A percentile compares a stretch with the other conserved stretches of the same genome.
phyloP scores from a whole-genome alignment of 2,888 invertebrate genomes.

The Prosopocoilus inquinatus region DNA sequence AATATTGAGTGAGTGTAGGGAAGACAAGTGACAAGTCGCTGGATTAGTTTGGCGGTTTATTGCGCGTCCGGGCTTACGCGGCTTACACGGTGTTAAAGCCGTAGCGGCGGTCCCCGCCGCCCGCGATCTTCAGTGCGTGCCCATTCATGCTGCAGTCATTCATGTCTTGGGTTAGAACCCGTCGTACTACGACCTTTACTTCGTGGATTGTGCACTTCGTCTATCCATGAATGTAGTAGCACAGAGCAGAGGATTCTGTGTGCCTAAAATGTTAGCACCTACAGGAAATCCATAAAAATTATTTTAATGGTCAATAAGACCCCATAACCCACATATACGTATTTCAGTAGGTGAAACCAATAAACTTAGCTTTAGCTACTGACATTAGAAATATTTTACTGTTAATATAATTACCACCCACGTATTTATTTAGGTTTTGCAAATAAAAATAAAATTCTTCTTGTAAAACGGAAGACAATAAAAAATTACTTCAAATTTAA shows the following conservation, averaged over 20 bases:
- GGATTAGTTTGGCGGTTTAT: slow-evolving; percentile 34
- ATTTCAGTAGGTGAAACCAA: no score
- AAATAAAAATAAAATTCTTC: no score
- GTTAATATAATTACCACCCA: no score
- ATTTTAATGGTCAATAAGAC: slow-evolving; percentile 15
- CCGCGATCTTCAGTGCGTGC: not conserved
- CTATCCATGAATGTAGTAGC: not conserved
- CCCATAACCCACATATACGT: not conserved
- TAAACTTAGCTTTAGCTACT: no score
- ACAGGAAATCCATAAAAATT: slow-evolving; percentile 10
- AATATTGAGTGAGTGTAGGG: slow-evolving; percentile 29
- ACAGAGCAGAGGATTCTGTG: not conserved
- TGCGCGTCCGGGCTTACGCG: slow-evolving; percentile 31
- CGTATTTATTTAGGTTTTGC: no score
- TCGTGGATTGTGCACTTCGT: not conserved
- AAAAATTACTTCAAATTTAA: no score
- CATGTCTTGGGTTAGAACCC: slow-evolving; percentile 1
- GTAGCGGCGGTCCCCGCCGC: not conserved
- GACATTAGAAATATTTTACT: no score
- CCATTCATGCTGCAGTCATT: slow-evolving; percentile 1
- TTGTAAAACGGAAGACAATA: no score
- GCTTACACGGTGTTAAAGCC: slow-evolving; percentile 18
- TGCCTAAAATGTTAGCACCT: slow-evolving; percentile 16
- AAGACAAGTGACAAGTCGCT: slow-evolving; percentile 34
- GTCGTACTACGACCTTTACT: slow-evolving; percentile 4